These are phyloP conservation scores for Bicyclus anynana DNA, from an alignment of 1,140 invertebrate species.

Conservation along the genomic window DNA sequence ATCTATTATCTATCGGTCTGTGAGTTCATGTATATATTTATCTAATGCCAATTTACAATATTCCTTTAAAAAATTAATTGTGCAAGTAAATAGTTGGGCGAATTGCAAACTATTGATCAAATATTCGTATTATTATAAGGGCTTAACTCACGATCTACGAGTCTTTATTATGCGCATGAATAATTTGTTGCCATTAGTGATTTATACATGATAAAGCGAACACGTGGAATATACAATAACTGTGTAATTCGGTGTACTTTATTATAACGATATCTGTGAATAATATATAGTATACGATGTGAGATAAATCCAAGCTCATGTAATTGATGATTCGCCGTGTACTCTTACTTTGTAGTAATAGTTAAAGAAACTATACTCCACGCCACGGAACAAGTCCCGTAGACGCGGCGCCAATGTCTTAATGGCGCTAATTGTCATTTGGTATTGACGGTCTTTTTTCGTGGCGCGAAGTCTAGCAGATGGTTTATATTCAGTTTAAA, in stretches of 20 bases:
- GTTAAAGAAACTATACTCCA: too few species aligned
- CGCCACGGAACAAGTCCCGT: too few species aligned
- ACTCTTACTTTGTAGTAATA: too few species aligned
- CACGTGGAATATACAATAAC: conserved; percentile 42
- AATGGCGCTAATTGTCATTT: too few species aligned
- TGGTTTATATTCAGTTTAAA: too few species aligned
- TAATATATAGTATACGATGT: neutral
- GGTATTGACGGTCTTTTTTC: too few species aligned
- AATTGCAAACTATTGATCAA: conserved; percentile 48
- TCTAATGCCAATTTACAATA: conserved; percentile 28
- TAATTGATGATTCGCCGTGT: neutral
- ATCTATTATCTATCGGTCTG: too few species aligned
- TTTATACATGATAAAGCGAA: conserved; percentile 65
- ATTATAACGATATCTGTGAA: neutral
- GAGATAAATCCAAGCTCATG: neutral
- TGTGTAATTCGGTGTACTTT: conserved; percentile 38
- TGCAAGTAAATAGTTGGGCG: conserved; percentile 13
- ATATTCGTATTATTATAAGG: conserved; percentile 39
- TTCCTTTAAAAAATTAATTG: conserved; percentile 12
- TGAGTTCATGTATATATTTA: too few species aligned
- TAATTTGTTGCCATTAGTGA: conserved; percentile 70
- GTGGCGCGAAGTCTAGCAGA: too few species aligned
- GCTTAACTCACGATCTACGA: conserved; percentile 51
- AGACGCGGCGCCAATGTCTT: too few species aligned
- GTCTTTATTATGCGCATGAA: conserved; percentile 73